These are phyloP conservation scores for Neoarius graeffei DNA, from an alignment of 2,113 vertebrate genomes.

Conservation along the genomic window DNA sequence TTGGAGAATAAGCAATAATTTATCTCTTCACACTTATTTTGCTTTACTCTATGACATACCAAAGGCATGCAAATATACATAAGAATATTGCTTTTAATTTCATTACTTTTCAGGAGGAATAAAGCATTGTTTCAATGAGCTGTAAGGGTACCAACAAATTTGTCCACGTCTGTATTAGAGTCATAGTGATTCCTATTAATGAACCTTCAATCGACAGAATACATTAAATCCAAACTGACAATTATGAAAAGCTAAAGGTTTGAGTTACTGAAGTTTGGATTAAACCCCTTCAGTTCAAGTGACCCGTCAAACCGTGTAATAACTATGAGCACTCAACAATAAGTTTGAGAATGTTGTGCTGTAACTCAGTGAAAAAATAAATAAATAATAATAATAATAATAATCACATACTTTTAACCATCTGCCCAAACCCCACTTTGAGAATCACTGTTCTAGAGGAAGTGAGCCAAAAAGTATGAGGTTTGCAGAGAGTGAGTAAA, in stretches of 20 bases:
- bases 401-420: too few relatives aligned
- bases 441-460: background rate
- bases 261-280: background rate
- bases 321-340: background rate
- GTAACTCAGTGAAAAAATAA: background rate
- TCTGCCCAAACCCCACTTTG: background rate
- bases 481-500: background rate
- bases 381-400: too few relatives aligned
- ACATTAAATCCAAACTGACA: background rate
- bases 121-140: too few relatives aligned
- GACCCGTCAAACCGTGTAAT: background rate
- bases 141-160: too few relatives aligned
- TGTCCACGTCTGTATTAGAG: background rate
- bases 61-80: too few relatives aligned
- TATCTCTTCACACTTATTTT: too few relatives aligned
- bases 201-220: background rate
- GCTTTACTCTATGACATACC: too few relatives aligned
- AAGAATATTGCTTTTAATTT: too few relatives aligned
- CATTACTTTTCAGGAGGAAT: too few relatives aligned
- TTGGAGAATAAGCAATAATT: too few relatives aligned
- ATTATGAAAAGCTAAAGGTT: background rate
- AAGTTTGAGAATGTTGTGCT: background rate
- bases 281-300: background rate
- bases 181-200: background rate
- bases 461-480: background rate